Percentiles rank a stretch among this genome's conserved stretches.
Conservation (phyloP, 2,113 vertebrate species). For the Centropus unirufus region DNA sequence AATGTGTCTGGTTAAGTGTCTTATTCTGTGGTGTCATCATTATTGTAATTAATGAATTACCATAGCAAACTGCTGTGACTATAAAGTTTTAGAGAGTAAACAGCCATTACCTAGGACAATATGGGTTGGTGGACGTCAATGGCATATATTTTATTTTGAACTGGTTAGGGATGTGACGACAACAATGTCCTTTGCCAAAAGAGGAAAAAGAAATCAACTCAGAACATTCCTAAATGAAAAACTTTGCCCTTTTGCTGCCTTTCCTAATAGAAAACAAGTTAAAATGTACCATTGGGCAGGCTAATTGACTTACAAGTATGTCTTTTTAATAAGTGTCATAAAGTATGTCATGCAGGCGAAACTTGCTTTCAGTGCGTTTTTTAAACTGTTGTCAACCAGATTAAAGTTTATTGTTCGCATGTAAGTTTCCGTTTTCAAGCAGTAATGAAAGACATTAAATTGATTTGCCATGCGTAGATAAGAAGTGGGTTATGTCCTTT, state of each 20-base stretch:
- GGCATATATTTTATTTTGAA: constrained; percentile 55
- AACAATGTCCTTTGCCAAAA: constrained; percentile 38
- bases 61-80: constrained; percentile 55
- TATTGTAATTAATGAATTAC: constrained; percentile 72
- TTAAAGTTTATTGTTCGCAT: constrained; percentile 77
- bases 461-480: constrained; percentile 69
- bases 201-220: constrained; percentile 52
- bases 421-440: constrained; percentile 69
- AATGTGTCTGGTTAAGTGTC: constrained; percentile 57
- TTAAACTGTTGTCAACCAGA: constrained; percentile 79
- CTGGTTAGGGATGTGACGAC: background rate
- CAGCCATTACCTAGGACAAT: background rate
- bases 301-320: constrained; percentile 80
- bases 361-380: constrained; percentile 76
- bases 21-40: constrained; percentile 63
- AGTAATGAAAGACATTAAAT: constrained; percentile 75
- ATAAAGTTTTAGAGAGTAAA: constrained; percentile 57
- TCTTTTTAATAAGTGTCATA: constrained; percentile 81
- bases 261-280: constrained; percentile 79
- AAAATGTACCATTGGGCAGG: constrained; percentile 73
- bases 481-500: constrained; percentile 51
- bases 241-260: constrained; percentile 69
- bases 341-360: constrained; percentile 74
- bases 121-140: background rate
- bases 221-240: constrained; percentile 65